A percentile compares a stretch with the other conserved stretches of the same genome.
Evolutionary conservation across 2,888 invertebrate genomes (phyloP).

Genomic region (Lathronympha strigana): DNA sequence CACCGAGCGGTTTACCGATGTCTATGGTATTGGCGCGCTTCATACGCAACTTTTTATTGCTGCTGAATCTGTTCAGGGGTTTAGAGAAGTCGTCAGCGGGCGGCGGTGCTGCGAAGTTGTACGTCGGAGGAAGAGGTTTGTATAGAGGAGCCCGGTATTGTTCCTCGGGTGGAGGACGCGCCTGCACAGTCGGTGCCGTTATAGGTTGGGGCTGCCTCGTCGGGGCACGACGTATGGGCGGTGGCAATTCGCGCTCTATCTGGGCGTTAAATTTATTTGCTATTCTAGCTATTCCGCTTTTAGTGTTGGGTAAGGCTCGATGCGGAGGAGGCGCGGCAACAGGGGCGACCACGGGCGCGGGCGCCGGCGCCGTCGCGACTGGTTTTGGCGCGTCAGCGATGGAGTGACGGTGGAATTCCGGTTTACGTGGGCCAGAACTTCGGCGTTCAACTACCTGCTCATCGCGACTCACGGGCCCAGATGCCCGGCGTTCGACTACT

Average conservation of each 20-base stretch:
- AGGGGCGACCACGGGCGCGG: slow-evolving; percentile 44
- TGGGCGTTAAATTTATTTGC: slow-evolving; percentile 73
- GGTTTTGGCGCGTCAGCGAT: slow-evolving; percentile 60
- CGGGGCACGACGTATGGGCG: slow-evolving; percentile 46
- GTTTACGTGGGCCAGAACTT: slow-evolving; percentile 57
- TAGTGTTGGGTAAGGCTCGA: slow-evolving; percentile 65
- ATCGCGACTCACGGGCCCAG: slow-evolving; percentile 57
- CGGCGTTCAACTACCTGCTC: slow-evolving; percentile 63
- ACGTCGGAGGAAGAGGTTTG: slow-evolving; percentile 72
- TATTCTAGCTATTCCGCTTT: slow-evolving; percentile 71
- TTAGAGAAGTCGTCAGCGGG: slow-evolving; percentile 67
- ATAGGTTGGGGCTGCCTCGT: slow-evolving; percentile 38
- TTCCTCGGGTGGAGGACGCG: slow-evolving; percentile 56
- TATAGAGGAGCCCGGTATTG: slow-evolving; percentile 61
- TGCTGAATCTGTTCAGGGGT: slow-evolving; percentile 77
- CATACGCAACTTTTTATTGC: slow-evolving; percentile 89
- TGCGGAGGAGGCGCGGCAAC: slow-evolving; percentile 46
- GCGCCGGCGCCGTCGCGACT: slow-evolving; percentile 17
- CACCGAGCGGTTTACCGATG: slow-evolving; percentile 89
- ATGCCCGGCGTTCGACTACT: slow-evolving; percentile 63
- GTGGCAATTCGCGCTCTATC: slow-evolving; percentile 57
- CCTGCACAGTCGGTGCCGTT: slow-evolving; percentile 47
- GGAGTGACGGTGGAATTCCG: slow-evolving; percentile 73
- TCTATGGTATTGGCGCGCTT: slow-evolving; percentile 95
- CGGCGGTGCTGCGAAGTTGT: slow-evolving; percentile 73